These are phyloP conservation scores for Cryptocephalus moraei DNA, from an alignment of 2,888 invertebrate genomes.

Conservation along the genomic window DNA sequence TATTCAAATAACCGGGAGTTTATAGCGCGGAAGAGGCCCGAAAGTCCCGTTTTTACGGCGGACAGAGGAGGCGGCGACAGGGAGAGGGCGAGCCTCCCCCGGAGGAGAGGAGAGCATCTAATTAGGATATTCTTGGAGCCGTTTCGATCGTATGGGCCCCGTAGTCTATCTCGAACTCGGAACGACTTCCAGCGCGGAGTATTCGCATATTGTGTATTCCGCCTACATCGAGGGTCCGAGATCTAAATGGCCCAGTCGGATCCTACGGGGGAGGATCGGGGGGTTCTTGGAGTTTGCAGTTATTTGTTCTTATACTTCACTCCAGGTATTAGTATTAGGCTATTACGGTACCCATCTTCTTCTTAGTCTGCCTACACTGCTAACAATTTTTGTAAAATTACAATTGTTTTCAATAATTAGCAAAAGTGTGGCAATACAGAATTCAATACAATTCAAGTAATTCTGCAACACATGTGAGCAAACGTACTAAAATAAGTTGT, in stretches of 20 bases:
- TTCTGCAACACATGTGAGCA: too few relatives aligned
- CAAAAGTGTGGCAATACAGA: too few relatives aligned
- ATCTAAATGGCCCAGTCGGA: constrained; percentile 15
- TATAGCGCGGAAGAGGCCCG: background rate
- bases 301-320: too few relatives aligned
- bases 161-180: constrained; percentile 17
- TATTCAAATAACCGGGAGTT: too few relatives aligned
- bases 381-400: too few relatives aligned
- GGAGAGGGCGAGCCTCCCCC: constrained; percentile 1
- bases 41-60: constrained; percentile 10
- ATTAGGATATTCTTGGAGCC: constrained; percentile 27
- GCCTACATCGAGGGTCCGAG: constrained; percentile 29
- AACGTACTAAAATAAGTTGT: too few relatives aligned
- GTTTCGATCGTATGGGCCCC: constrained; percentile 29
- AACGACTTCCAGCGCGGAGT: constrained; percentile 8
- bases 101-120: constrained; percentile 23
- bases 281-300: background rate
- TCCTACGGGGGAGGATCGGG: constrained; percentile 8
- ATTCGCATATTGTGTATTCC: constrained; percentile 35
- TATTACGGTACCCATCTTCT: too few relatives aligned
- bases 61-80: constrained; percentile 11
- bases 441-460: too few relatives aligned
- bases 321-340: too few relatives aligned
- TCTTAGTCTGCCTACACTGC: too few relatives aligned
- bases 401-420: too few relatives aligned